Percentiles rank a stretch among this genome's conserved stretches.
phyloP scores from a whole-genome alignment of 2,888 invertebrate species.

The Trachelus troglodyta region DNA sequence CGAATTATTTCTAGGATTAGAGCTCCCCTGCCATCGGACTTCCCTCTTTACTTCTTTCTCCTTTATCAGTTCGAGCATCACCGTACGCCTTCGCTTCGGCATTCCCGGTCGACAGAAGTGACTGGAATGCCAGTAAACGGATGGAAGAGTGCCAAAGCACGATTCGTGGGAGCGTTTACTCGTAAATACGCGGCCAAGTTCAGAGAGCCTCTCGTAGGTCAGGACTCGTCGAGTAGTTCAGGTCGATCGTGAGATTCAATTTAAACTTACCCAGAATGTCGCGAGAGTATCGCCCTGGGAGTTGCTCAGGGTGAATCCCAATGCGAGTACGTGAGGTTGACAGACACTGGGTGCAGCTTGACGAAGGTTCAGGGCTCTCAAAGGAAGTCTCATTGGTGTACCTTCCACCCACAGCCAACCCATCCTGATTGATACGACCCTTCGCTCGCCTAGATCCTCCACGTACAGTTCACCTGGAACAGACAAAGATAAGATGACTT shows the following conservation, averaged over 20 bases:
- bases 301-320: slow-evolving; percentile 62
- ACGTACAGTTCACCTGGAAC: slow-evolving; percentile 61
- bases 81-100: not conserved
- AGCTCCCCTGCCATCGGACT: not conserved
- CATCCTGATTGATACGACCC: slow-evolving; percentile 62
- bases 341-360: slow-evolving; percentile 58
- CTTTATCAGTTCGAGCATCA: not conserved
- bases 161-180: slow-evolving; percentile 3
- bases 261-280: slow-evolving; percentile 59
- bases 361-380: slow-evolving; percentile 61
- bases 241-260: not conserved
- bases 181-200: slow-evolving; percentile 11
- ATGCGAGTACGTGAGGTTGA: slow-evolving; percentile 59
- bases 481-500: not conserved
- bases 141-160: slow-evolving; percentile 10
- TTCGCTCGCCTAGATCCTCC: slow-evolving; percentile 58
- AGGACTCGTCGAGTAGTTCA: slow-evolving; percentile 8
- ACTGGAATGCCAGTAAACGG: not conserved
- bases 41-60: not conserved
- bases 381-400: slow-evolving; percentile 57
- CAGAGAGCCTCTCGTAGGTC: slow-evolving; percentile 18
- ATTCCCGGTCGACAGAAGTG: slow-evolving; percentile 8
- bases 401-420: slow-evolving; percentile 64
- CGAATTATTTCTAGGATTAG: not conserved
- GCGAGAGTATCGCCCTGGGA: slow-evolving; percentile 56